These are phyloP conservation scores for Coryphaenoides rupestris DNA, from an alignment of 2,113 vertebrate genomes.

Conservation along the genomic window DNA sequence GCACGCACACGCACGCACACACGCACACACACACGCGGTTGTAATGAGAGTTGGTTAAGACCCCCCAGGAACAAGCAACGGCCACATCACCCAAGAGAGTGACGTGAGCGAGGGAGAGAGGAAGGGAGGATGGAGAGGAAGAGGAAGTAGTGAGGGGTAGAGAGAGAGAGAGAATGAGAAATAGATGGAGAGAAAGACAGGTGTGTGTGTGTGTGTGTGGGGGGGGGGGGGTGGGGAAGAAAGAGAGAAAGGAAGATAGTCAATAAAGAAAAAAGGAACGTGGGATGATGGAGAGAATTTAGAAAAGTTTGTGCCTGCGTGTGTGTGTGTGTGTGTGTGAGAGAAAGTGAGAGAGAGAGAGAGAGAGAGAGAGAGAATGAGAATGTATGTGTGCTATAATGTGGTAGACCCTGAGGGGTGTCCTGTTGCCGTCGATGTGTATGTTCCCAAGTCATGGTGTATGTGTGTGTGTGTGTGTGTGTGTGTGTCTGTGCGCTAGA, in stretches of 20 bases:
- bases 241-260: not conserved
- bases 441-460: conserved; percentile 67
- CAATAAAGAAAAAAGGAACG: conserved; percentile 4
- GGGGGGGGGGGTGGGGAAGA: too few relatives aligned
- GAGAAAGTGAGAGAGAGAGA: not conserved
- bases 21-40: conserved; percentile 31
- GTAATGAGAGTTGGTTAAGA: conserved; percentile 59
- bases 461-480: too few relatives aligned
- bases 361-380: too few relatives aligned
- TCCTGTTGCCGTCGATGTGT: conserved; percentile 76
- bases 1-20: conserved; percentile 12
- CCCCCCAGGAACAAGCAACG: conserved; percentile 49
- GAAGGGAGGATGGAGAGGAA: too few relatives aligned
- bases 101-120: conserved; percentile 3
- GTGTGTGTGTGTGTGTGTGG: too few relatives aligned
- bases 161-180: not conserved
- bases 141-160: not conserved
- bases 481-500: conserved; percentile 66
- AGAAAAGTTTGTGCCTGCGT: not conserved
- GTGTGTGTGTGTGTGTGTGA: not conserved
- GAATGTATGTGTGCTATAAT: conserved; percentile 18
- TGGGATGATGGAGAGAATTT: not conserved
- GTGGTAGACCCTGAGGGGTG: conserved; percentile 65
- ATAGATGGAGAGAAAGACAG: not conserved
- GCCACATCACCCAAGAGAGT: conserved; percentile 40